These are phyloP conservation scores for Myotis yumanensis DNA, from an alignment of 2,113 vertebrate species.

Conservation along the genomic window DNA sequence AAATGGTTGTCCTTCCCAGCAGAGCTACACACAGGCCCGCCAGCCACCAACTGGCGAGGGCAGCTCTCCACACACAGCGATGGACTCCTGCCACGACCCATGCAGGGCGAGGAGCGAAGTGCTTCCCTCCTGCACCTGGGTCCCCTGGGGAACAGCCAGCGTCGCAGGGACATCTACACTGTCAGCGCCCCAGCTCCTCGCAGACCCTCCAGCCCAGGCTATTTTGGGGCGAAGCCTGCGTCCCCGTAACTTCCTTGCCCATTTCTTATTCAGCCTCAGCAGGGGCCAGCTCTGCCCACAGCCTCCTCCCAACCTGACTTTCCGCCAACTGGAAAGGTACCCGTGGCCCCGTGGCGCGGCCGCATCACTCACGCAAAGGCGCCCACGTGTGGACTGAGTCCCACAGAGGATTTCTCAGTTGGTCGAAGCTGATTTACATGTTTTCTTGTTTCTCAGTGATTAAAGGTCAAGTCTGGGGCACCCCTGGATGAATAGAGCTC, in stretches of 20 bases:
- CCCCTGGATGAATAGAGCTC: slow-evolving; percentile 54
- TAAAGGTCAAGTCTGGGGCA: slow-evolving; percentile 62
- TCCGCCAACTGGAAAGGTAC: background rate
- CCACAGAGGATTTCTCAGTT: background rate
- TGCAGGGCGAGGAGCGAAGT: background rate
- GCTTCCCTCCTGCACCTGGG: background rate
- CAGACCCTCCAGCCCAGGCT: background rate
- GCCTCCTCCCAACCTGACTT: background rate
- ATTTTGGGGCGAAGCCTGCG: background rate
- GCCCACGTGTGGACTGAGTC: background rate
- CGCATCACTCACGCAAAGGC: background rate
- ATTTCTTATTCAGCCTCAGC: background rate
- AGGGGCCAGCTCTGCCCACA: background rate
- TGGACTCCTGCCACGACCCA: background rate
- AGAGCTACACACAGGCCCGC: background rate
- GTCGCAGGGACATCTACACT: background rate
- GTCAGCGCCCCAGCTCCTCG: background rate
- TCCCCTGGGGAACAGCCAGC: background rate
- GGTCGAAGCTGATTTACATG: slow-evolving; percentile 41
- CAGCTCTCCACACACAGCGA: background rate
- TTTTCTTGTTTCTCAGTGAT: slow-evolving; percentile 59
- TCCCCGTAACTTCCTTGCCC: background rate
- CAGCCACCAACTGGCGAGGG: background rate
- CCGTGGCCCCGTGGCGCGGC: background rate
- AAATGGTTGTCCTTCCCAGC: background rate